A percentile compares a stretch with the other conserved stretches of the same genome.
Conservation (phyloP, 2,888 invertebrate genomes). For the Andrena camellia region DNA sequence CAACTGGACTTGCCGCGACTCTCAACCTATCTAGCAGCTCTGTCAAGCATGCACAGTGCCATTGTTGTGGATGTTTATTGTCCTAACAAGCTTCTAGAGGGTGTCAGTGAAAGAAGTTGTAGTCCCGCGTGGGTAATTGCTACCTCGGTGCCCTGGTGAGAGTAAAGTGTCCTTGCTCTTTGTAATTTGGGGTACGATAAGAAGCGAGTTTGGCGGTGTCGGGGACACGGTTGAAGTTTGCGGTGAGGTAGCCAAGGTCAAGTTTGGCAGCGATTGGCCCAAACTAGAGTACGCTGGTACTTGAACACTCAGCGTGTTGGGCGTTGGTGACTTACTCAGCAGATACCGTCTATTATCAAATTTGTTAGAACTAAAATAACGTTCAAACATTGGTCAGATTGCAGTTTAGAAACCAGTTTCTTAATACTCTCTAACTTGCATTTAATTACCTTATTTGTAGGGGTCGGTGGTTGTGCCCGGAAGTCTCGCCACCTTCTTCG, state of each 20-base stretch:
- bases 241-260: slow-evolving; percentile 86
- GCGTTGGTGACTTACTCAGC: slow-evolving; percentile 86
- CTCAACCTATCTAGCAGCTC: slow-evolving; percentile 12
- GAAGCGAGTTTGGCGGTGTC: slow-evolving; percentile 84
- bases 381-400: slow-evolving; percentile 39
- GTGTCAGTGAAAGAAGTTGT: slow-evolving; percentile 89
- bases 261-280: slow-evolving; percentile 93
- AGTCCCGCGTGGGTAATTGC: slow-evolving; percentile 63
- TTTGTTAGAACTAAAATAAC: slow-evolving; percentile 62
- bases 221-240: slow-evolving; percentile 84
- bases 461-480: slow-evolving; percentile 81
- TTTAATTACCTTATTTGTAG: slow-evolving; percentile 80
- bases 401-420: neutral
- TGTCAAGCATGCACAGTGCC: slow-evolving; percentile 50
- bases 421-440: neutral
- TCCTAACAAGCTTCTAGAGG: slow-evolving; percentile 83
- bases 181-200: slow-evolving; percentile 85
- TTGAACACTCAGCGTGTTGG: slow-evolving; percentile 92
- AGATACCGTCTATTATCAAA: slow-evolving; percentile 81
- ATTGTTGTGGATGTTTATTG: slow-evolving; percentile 24
- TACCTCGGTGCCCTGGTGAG: slow-evolving; percentile 84
- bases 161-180: slow-evolving; percentile 84
- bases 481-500: slow-evolving; percentile 82
- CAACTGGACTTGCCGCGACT: neutral
- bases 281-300: slow-evolving; percentile 88